Evolutionary conservation across 2,797 vertebrate species (phyloP).

Genomic region (Enteromius viviparus): DNA sequence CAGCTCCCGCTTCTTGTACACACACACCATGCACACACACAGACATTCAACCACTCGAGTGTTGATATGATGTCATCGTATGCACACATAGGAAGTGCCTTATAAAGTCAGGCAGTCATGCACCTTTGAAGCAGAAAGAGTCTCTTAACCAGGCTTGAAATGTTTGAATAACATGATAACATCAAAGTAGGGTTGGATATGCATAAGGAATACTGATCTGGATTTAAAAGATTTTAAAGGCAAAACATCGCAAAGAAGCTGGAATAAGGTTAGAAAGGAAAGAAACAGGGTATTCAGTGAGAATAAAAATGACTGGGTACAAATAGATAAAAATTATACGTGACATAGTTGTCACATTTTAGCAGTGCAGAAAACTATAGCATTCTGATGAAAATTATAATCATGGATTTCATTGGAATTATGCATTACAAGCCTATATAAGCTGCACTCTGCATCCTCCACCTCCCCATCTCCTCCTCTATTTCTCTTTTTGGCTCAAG

Average conservation of each 20-base stretch:
- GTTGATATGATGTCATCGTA: constrained; percentile 71
- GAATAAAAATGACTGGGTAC: background rate
- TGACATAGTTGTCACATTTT: background rate
- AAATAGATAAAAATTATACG: background rate
- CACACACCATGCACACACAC: constrained; percentile 28
- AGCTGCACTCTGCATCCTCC: background rate
- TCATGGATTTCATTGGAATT: background rate
- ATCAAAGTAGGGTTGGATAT: constrained; percentile 28
- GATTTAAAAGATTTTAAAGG: constrained; percentile 33
- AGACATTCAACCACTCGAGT: constrained; percentile 42
- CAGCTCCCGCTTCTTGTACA: constrained; percentile 38
- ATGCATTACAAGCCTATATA: background rate
- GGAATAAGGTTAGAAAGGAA: background rate
- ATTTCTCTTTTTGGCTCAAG: background rate
- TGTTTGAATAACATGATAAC: constrained; percentile 40
- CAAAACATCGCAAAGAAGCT: background rate
- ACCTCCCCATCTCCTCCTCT: background rate
- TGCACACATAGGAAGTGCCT: constrained; percentile 76
- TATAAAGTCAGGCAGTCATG: constrained; percentile 74
- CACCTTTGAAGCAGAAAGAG: constrained; percentile 60
- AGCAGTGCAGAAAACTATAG: background rate
- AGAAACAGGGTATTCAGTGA: background rate
- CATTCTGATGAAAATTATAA: background rate
- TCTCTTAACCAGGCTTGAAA: constrained; percentile 42
- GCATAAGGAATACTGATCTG: background rate